Evolutionary conservation across 2,888 invertebrate genomes (phyloP).

Genomic region (Chymomyza caudatula): DNA sequence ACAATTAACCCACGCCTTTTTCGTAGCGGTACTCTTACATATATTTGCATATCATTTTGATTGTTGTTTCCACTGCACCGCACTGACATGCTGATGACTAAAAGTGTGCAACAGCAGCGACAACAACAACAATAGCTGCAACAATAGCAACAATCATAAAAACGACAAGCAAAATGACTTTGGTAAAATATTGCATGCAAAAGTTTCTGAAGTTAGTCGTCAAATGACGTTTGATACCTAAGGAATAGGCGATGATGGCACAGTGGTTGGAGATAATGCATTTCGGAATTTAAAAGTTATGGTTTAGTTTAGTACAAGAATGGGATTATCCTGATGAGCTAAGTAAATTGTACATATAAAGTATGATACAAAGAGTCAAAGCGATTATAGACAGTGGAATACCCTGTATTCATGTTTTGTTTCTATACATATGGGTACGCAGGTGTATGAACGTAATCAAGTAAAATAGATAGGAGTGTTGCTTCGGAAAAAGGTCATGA

Average conservation of each 20-base stretch:
- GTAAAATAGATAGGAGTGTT: no score
- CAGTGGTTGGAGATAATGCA: slow-evolving; percentile 23
- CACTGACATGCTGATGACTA: slow-evolving; percentile 67
- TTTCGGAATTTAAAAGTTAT: neutral
- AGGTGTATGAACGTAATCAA: no score
- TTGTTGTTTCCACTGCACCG: slow-evolving; percentile 46
- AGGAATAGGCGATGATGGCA: slow-evolving; percentile 24
- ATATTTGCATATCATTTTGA: slow-evolving; percentile 75
- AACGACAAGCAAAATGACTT: slow-evolving; percentile 33
- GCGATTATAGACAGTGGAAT: no score
- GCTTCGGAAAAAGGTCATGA: no score
- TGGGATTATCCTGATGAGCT: no score
- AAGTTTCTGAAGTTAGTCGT: slow-evolving; percentile 67
- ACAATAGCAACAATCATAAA: slow-evolving; percentile 47
- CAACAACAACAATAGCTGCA: slow-evolving; percentile 42
- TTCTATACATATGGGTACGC: no score
- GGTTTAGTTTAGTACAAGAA: no score
- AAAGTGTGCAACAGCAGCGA: slow-evolving; percentile 56
- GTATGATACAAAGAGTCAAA: no score
- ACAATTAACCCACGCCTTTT: slow-evolving; percentile 77
- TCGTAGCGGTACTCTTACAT: slow-evolving; percentile 73
- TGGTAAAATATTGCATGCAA: slow-evolving; percentile 61
- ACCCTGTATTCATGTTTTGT: no score
- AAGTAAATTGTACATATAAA: no score
- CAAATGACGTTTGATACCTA: slow-evolving; percentile 59